Base-by-base conservation (phyloP, 2,113 vertebrate species). In the Scopus umbretta region DNA sequence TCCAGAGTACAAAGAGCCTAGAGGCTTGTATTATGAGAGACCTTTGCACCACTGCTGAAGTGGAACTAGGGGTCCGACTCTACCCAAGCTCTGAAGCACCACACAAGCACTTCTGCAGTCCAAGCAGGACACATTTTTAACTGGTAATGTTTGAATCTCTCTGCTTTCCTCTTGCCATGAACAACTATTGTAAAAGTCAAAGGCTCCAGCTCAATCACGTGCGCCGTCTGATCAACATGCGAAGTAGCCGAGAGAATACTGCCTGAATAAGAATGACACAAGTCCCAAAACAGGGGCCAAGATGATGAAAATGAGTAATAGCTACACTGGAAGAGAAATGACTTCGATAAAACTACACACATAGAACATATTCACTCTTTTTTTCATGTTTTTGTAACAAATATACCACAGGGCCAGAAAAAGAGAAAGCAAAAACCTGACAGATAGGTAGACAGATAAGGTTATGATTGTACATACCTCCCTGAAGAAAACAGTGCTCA, bases 11-110 rank as follows among this genome's bases (percentile, higher is more conserved):
- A 97, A 96, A 95, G 95, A 92, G 86, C 73, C 74, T 74, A 53
- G 34, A 87, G 65, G 40, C 20, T 91, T 80, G 75, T 86, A 95
- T 96, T 96, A 94, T 94, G 70, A 89, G 76, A 94, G 92, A 92
- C 88, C 91, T 94, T 92, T 96, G 94, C 95, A 91, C 88, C 86
- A 52, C 52, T 50, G 88, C n/a, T n/a, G 67, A 94, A 95, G 96
- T 90, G 88, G 82, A 71, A 96, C 81, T 40, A 66, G 53, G 75
- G 86, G 76, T 91, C 66, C 2, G 17, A n/a, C 43, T 80, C 78
- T 96, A 79, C n/a, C 72, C 94, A 78, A 93, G 63, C 85, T 66
- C 88, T 14, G 2, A 89, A 89, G 84, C 78, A 65, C 52, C 42
- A 82, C 49, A 85, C 52, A 68, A 85, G 45, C 50, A 59, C 83